These are phyloP conservation scores for Argyrosomus japonicus DNA, from an alignment of 2,113 vertebrate genomes.

Conservation along the genomic window DNA sequence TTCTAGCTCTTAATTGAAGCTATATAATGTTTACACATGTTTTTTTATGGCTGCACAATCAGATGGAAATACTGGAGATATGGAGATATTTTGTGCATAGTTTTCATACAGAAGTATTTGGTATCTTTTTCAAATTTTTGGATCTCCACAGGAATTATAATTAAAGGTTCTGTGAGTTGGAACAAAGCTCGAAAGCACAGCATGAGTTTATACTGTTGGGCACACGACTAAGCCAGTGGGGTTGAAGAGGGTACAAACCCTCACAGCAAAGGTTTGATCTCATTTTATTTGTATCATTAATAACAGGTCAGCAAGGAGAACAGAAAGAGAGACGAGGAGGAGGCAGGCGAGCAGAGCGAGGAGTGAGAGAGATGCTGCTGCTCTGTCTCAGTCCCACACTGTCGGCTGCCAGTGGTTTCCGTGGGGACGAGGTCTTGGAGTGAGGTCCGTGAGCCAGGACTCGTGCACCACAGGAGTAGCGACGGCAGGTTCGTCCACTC, in stretches of 20 bases:
- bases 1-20: not conserved
- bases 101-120: not conserved
- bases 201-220: not conserved
- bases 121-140: not conserved
- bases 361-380: conserved; percentile 71
- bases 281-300: conserved; percentile 10
- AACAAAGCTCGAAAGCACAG: not conserved
- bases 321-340: conserved; percentile 58
- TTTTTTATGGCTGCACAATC: not conserved
- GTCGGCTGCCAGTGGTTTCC: conserved; percentile 79
- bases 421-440: conserved; percentile 63
- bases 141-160: not conserved
- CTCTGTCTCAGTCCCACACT: conserved; percentile 77
- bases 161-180: not conserved
- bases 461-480: conserved; percentile 31
- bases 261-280: not conserved
- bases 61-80: not conserved
- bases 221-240: not conserved
- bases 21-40: not conserved
- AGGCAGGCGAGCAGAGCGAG: conserved; percentile 66
- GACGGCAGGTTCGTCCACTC: conserved; percentile 15
- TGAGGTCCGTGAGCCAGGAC: conserved; percentile 69
- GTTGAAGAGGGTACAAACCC: not conserved
- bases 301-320: conserved; percentile 56
- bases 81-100: too few relatives aligned